These are phyloP conservation scores for Catocala nupta DNA, from an alignment of 2,888 invertebrate species.

Conservation along the genomic window DNA sequence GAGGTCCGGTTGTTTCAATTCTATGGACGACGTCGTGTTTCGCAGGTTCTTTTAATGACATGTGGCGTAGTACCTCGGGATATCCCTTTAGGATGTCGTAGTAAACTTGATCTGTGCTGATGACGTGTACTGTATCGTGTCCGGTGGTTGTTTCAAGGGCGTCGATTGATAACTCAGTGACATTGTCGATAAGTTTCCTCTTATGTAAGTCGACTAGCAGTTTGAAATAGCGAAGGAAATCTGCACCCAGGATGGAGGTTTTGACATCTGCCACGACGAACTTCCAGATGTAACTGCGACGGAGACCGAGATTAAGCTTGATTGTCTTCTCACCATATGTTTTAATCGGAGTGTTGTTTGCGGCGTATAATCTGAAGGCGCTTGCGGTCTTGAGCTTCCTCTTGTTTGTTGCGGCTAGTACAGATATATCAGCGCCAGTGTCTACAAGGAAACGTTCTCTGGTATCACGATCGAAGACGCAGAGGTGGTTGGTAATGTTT, in stretches of 20 bases:
- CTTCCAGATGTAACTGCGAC: slow-evolving; percentile 8
- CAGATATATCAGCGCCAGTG: slow-evolving; percentile 35
- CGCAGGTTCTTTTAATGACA: too few species aligned
- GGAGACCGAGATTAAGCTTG: slow-evolving; percentile 3
- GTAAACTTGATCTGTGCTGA: too few species aligned
- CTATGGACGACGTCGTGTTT: too few species aligned
- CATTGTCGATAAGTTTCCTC: slow-evolving; percentile 16
- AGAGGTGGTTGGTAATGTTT: slow-evolving; percentile 27
- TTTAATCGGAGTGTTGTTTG: slow-evolving; percentile 6
- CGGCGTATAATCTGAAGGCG: slow-evolving; percentile 12
- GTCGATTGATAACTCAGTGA: too few species aligned
- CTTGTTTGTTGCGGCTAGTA: slow-evolving; percentile 5
- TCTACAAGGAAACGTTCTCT: slow-evolving; percentile 30
- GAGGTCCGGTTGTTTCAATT: too few species aligned
- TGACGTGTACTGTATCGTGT: too few species aligned
- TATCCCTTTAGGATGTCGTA: too few species aligned
- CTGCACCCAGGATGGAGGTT: slow-evolving; percentile 11
- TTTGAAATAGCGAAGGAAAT: slow-evolving; percentile 13
- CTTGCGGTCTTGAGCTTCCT: not conserved
- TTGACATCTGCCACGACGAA: slow-evolving; percentile 17
- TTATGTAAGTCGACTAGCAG: slow-evolving; percentile 12
- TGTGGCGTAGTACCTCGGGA: too few species aligned
- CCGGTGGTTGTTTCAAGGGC: too few species aligned
- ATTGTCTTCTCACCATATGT: slow-evolving; percentile 11
- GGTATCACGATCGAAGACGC: slow-evolving; percentile 26